A percentile compares a stretch with the other conserved stretches of the same genome.
phyloP scores from a whole-genome alignment of 2,797 vertebrate genomes.

The Arnoldichthys spilopterus region DNA sequence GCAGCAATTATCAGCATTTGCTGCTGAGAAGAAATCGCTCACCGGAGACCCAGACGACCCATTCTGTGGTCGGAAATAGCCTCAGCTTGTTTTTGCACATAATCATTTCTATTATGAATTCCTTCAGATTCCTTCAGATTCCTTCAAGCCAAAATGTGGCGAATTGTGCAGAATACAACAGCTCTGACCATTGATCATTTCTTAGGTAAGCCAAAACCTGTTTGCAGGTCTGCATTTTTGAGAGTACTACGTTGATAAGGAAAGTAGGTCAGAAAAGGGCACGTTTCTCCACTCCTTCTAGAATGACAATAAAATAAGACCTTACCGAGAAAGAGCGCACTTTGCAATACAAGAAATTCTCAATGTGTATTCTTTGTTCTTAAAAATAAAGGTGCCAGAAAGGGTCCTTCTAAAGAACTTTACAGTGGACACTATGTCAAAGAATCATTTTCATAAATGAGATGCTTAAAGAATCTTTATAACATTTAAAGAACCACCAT shows the following conservation, averaged over 20 bases:
- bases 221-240: not conserved
- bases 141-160: constrained; percentile 46
- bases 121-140: too few relatives aligned
- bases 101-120: constrained; percentile 4
- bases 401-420: too few relatives aligned
- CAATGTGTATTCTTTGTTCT: not conserved
- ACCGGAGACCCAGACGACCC: constrained; percentile 42
- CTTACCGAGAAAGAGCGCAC: not conserved
- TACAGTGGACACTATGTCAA: too few relatives aligned
- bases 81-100: constrained; percentile 30
- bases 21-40: constrained; percentile 50
- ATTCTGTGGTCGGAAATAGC: constrained; percentile 43
- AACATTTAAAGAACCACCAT: too few relatives aligned
- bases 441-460: not conserved
- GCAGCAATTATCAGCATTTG: constrained; percentile 58
- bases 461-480: too few relatives aligned
- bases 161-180: not conserved
- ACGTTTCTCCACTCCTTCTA: not conserved
- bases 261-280: constrained; percentile 13
- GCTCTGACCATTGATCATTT: not conserved
- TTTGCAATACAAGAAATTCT: not conserved
- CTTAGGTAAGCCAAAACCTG: not conserved
- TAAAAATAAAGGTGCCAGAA: too few relatives aligned
- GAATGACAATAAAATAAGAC: not conserved
- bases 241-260: not conserved